Conservation (phyloP, 30 jellyfish, hydroid and myxozoan species). For the Pelagia noctiluca region DNA sequence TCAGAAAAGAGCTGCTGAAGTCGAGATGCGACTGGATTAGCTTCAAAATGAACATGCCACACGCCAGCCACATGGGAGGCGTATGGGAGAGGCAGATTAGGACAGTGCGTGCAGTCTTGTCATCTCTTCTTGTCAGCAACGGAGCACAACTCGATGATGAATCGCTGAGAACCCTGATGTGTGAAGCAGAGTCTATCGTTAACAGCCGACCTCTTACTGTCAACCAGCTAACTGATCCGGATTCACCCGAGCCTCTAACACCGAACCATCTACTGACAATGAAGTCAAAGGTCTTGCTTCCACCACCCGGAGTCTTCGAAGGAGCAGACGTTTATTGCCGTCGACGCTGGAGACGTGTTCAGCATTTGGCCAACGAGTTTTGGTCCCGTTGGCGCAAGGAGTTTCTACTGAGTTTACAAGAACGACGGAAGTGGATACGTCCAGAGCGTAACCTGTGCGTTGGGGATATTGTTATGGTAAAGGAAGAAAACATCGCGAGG, state of each 20-base stretch:
- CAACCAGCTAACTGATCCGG: slow-evolving; percentile 36
- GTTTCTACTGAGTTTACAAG: slow-evolving; percentile 25
- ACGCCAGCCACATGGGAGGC: slow-evolving; percentile 64
- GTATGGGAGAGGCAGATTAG: slow-evolving; percentile 55
- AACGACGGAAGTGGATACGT: slow-evolving; percentile 28
- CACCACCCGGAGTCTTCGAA: slow-evolving; percentile 57
- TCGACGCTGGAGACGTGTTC: slow-evolving; percentile 50
- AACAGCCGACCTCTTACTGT: slow-evolving; percentile 45
- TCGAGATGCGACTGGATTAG: slow-evolving; percentile 39
- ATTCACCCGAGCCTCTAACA: slow-evolving; percentile 50
- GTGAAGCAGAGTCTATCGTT: slow-evolving; percentile 37
- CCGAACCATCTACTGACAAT: slow-evolving; percentile 54
- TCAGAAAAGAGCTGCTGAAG: slow-evolving; percentile 8
- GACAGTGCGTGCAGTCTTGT: slow-evolving; percentile 3
- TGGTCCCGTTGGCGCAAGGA: slow-evolving; percentile 51
- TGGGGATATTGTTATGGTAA: slow-evolving; percentile 26
- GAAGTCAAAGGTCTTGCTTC: slow-evolving; percentile 45
- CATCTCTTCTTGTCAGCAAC: slow-evolving; percentile 1
- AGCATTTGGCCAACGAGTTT: slow-evolving; percentile 39
- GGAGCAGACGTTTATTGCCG: slow-evolving; percentile 23
- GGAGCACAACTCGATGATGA: slow-evolving; percentile 22
- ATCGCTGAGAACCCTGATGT: slow-evolving; percentile 32
- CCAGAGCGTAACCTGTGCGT: slow-evolving; percentile 4
- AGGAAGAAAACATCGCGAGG: slow-evolving; percentile 30
- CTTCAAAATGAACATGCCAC: slow-evolving; percentile 30